phyloP scores from a whole-genome alignment of 2,113 vertebrate genomes.

The Psammodynastes pulverulentus region DNA sequence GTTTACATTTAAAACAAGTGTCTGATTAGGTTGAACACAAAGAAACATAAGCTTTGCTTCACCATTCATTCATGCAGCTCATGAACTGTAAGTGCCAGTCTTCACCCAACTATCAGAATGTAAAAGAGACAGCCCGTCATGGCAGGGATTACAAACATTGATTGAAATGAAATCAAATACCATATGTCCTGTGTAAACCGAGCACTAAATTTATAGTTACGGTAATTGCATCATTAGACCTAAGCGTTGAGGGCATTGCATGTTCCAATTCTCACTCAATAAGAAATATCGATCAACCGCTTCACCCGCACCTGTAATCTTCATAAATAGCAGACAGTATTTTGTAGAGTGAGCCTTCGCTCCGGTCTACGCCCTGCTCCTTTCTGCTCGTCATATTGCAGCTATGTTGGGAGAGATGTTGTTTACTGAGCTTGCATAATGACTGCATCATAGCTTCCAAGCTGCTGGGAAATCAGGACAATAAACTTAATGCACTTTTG shows the following conservation, averaged over 20 bases:
- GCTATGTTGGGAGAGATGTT: background rate
- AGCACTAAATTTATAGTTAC: slow-evolving; percentile 37
- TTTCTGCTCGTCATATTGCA: background rate
- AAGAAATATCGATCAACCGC: slow-evolving; percentile 25
- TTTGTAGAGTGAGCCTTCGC: background rate
- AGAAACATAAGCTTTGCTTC: slow-evolving; percentile 43
- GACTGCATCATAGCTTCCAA: background rate
- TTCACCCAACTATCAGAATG: slow-evolving; percentile 19
- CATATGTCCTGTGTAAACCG: background rate
- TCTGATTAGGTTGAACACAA: slow-evolving; percentile 42
- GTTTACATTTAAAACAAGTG: slow-evolving; percentile 35
- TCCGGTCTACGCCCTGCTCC: background rate
- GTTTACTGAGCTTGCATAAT: background rate
- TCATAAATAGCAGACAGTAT: background rate
- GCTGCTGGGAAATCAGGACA: background rate
- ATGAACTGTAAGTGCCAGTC: slow-evolving; percentile 17
- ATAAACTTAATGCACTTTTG: background rate
- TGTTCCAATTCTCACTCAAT: background rate
- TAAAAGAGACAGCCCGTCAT: slow-evolving; percentile 26
- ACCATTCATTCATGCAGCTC: slow-evolving; percentile 14
- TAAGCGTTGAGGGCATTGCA: slow-evolving; percentile 26
- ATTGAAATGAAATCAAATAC: background rate
- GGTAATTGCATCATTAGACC: slow-evolving; percentile 9
- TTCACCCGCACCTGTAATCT: slow-evolving; percentile 17
- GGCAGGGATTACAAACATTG: slow-evolving; percentile 31